These are phyloP conservation scores for Charina bottae DNA, from an alignment of 2,113 vertebrate species.

Conservation along the genomic window DNA sequence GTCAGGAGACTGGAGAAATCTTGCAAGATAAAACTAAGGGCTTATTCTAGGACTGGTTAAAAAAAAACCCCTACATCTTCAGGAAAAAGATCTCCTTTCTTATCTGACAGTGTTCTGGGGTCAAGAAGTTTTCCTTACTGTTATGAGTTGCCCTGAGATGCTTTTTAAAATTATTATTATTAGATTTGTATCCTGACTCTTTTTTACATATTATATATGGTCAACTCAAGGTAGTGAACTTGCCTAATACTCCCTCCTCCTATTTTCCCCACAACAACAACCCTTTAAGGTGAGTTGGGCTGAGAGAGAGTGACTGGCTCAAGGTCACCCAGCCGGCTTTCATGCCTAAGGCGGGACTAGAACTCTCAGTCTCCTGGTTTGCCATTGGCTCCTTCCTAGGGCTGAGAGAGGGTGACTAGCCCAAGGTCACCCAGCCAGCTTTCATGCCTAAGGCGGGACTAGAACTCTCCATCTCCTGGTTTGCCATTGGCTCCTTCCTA, in stretches of 20 bases:
- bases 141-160: background rate
- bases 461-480: no score
- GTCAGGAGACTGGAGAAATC: conserved; percentile 56
- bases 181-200: background rate
- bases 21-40: conserved; percentile 53
- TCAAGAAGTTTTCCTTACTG: background rate
- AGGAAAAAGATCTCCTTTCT: background rate
- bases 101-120: background rate
- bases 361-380: no score
- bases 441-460: no score
- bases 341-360: background rate
- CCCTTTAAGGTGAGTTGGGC: background rate
- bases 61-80: background rate
- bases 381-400: no score
- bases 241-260: background rate
- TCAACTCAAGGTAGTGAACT: background rate
- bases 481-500: no score
- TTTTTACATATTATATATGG: background rate
- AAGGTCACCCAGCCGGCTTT: background rate
- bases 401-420: no score
- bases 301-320: background rate
- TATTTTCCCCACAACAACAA: background rate
- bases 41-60: background rate
- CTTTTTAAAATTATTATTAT: background rate
- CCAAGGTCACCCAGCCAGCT: no score